These are phyloP conservation scores for Drymonia ruficornis DNA, from an alignment of 2,888 invertebrate species.

Conservation along the genomic window DNA sequence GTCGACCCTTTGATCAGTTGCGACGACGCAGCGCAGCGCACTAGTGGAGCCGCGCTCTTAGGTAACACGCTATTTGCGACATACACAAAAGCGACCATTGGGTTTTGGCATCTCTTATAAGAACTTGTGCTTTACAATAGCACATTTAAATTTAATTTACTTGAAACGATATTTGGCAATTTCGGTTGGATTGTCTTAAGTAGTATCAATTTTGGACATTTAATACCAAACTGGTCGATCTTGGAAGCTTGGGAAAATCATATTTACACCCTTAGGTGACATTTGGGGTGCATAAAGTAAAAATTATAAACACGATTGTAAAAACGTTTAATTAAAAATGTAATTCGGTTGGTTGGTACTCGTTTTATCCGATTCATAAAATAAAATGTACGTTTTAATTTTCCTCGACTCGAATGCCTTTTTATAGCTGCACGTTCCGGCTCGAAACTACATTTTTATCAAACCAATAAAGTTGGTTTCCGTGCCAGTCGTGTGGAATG, in stretches of 20 bases:
- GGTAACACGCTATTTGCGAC: no score
- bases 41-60: no score
- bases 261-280: no score
- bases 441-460: neutral
- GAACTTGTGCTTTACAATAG: neutral
- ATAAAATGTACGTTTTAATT: neutral
- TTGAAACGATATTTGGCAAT: neutral
- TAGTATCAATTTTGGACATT: no score
- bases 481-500: neutral
- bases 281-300: no score
- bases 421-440: neutral
- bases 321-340: neutral
- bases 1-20: no score
- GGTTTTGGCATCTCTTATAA: neutral
- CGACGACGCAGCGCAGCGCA: no score
- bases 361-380: neutral
- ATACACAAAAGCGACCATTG: neutral
- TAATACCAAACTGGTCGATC: no score
- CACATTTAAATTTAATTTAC: neutral
- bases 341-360: neutral
- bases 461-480: constrained; percentile 1
- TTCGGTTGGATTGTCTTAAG: no score
- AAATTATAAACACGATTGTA: no score
- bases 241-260: no score
- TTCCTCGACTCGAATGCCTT: neutral